Evolutionary conservation across 2,797 vertebrate genomes (phyloP).

Genomic region (Etheostoma perlongum): DNA sequence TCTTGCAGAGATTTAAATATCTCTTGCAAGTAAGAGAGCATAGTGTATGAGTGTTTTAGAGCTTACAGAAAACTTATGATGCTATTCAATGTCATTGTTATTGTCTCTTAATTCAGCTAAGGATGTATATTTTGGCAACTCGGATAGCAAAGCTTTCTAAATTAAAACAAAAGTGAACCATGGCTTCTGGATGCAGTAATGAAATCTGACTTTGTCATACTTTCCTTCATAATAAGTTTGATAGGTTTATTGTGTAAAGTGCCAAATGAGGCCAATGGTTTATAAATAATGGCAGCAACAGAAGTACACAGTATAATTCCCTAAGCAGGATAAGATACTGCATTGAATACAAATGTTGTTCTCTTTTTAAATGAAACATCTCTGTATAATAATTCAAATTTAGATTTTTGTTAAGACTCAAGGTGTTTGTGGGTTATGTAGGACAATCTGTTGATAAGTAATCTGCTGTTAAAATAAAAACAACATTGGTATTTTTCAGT

Average conservation of each 20-base stretch:
- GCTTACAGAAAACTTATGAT: not conserved
- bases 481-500: no score
- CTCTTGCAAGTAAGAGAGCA: not conserved
- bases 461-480: no score
- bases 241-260: not conserved
- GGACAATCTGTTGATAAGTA: no score
- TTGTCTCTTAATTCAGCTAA: not conserved
- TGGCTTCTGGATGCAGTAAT: not conserved
- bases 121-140: not conserved
- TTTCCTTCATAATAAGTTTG: constrained; percentile 7
- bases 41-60: no score
- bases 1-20: not conserved
- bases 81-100: not conserved
- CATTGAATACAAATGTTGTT: no score
- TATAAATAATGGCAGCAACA: not conserved
- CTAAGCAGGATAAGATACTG: not conserved
- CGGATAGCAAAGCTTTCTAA: not conserved
- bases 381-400: not conserved
- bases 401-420: not conserved
- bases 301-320: not conserved
- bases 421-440: not conserved
- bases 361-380: no score
- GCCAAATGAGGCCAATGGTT: not conserved
- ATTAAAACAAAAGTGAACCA: not conserved
- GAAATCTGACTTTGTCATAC: not conserved